Base-by-base conservation (phyloP, 2,113 vertebrate species). In the Podarcis cretensis region DNA sequence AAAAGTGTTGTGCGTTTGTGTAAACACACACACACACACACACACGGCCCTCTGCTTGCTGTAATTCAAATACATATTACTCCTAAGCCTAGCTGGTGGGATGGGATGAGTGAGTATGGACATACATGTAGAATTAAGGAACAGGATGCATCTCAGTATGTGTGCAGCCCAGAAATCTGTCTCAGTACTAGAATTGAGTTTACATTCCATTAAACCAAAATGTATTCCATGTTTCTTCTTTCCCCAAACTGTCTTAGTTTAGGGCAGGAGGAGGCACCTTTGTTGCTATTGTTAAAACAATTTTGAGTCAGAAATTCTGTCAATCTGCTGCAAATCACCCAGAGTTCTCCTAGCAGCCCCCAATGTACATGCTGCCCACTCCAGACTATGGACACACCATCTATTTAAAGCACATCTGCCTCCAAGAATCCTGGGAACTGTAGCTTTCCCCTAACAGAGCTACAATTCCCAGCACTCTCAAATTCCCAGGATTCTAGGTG, bases 21-120 rank as follows among this genome's bases (percentile, higher is more conserved):
- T 76, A 9, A 1, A 48, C 43, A 48, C 7, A n/a, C n/a, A n/a
- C n/a, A 48, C 66, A 68, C 25, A 68, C 89, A 88, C 32, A 74
- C 18, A 43, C n/a, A 90, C 92, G 6, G 48, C n/a, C 12, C 40
- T 84, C n/a, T 84, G 13, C n/a, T 63, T 85, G 57, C 9, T 75
- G 32, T 63, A 27, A 75, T 3, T 1, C 5, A 27, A 54, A 13
- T 35, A 63, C 21, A n/a, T 18, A 32, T 14, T 48, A 9, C 25
- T 27, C n/a, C 48, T n/a, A 35, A 14, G 5, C 66, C 20, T 59
- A 48, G 43, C 9, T 79, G 18, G 59, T 63, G 16, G 59, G 59
- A 2, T 16, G 59, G 59, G 59, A 18, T 63, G 59, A 5, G 18
- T 54, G 14, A 63, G 59, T 20, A 63, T 63, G 20, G 71, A 74